Evolutionary conservation across 2,888 invertebrate genomes (phyloP).

Genomic region (Cephus pygmeus): DNA sequence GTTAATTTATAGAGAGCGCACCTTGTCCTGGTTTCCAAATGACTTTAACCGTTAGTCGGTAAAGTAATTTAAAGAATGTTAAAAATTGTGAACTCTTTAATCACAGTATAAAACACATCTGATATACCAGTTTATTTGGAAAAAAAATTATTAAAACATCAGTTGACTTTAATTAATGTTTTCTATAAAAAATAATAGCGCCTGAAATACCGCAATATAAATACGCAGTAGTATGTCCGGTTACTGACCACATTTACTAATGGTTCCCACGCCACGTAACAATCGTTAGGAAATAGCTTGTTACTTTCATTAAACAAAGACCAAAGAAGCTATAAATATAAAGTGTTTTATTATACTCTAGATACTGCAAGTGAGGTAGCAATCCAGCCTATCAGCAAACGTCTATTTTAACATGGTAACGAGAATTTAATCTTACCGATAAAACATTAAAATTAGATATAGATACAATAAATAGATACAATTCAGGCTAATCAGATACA

Average conservation of each 20-base stretch:
- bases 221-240: neutral
- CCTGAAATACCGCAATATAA: neutral
- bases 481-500: neutral
- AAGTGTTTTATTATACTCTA: neutral
- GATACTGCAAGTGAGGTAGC: neutral
- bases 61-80: neutral
- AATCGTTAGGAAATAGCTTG: neutral
- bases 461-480: neutral
- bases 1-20: neutral
- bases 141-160: neutral
- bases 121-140: neutral
- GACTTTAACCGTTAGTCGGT: neutral
- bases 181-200: neutral
- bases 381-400: neutral
- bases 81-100: neutral
- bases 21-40: neutral
- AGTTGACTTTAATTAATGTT: neutral
- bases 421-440: neutral
- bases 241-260: neutral
- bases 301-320: neutral
- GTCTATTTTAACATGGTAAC: neutral
- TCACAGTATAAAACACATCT: neutral
- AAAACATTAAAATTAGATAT: neutral
- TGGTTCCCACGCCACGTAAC: neutral
- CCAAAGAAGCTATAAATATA: neutral